Evolutionary conservation across 2,888 invertebrate species (phyloP), one percentile per base, ranked within the genome.

Genomic region (Scelioninae gen. 2): DNA sequence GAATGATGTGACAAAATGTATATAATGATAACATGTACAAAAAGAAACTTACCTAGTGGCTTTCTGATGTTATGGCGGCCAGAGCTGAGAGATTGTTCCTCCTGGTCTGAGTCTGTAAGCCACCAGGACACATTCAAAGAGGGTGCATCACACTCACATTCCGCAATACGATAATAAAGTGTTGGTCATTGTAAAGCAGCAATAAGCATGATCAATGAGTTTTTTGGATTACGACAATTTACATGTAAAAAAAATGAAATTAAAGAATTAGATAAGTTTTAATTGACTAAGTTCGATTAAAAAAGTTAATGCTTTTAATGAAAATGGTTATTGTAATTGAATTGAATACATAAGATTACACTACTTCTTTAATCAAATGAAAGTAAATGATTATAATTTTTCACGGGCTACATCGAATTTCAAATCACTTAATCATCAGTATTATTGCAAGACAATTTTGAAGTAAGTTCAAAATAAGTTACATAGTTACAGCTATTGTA

Each of bases 31-130:
- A 33, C 18, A 52, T 16, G 15, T 46, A 16, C 9, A 35, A 53
- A 64, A 25, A 73, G 72, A 74, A 77, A 80, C 89, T 88, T 89
- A 89, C 89, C 89, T 85, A 89, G 84, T 78, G 88, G 88, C 85
- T 89, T 89, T 88, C 88, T 87, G 87, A 89, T 88, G 87, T 86
- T 86, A 83, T 85, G 85, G 77, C 86, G 82, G 79, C 83, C 84
- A 77, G 82, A 82, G 82, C 80, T 84, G 83, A 83, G 81, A 75
- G 85, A 84, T 79, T 84, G 85, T 76, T 86, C 86, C 82, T 86
- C 86, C 81, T 86, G 85, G 81, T 86, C 86, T 81, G 86, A 86
- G 84, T 86, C 86, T 85, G 85, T 82, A 85, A 85, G 83, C 77
- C 82, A 84, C 83, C 85, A 80, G 84, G 83, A 82, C 69, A 84